These are phyloP conservation scores for Epistrophella euchroma DNA, from an alignment of 2,888 invertebrate species.

Conservation along the genomic window DNA sequence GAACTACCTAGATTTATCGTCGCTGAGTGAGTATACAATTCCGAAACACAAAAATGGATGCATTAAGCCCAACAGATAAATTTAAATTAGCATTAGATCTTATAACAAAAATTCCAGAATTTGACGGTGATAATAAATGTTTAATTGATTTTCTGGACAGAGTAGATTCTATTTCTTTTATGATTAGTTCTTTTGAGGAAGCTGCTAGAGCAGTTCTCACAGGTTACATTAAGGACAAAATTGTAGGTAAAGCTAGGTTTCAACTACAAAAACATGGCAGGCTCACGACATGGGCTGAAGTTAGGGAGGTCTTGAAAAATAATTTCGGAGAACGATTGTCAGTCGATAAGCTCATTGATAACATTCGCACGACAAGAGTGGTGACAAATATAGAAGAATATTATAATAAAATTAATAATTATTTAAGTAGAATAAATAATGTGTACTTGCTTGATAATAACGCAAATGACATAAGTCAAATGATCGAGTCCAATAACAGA, in stretches of 20 bases:
- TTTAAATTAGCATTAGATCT: slow-evolving; percentile 1
- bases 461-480: neutral
- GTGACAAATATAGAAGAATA: slow-evolving; percentile 4
- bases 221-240: too few species aligned
- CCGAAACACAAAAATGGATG: neutral
- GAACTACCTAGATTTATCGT: neutral
- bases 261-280: slow-evolving; percentile 3
- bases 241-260: neutral
- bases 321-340: neutral
- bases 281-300: neutral
- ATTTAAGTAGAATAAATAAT: slow-evolving; percentile 1
- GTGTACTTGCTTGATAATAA: neutral
- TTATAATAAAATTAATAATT: slow-evolving; percentile 9
- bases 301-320: neutral
- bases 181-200: too few species aligned
- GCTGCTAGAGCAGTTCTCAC: too few species aligned
- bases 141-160: too few species aligned
- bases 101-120: neutral
- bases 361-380: too few species aligned
- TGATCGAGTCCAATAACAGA: slow-evolving; percentile 25
- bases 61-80: neutral
- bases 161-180: too few species aligned
- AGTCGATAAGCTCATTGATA: neutral
- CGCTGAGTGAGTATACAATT: neutral
- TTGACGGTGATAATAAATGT: neutral